Base-by-base conservation (phyloP, 2,113 vertebrate species). In the Euleptes europaea region DNA sequence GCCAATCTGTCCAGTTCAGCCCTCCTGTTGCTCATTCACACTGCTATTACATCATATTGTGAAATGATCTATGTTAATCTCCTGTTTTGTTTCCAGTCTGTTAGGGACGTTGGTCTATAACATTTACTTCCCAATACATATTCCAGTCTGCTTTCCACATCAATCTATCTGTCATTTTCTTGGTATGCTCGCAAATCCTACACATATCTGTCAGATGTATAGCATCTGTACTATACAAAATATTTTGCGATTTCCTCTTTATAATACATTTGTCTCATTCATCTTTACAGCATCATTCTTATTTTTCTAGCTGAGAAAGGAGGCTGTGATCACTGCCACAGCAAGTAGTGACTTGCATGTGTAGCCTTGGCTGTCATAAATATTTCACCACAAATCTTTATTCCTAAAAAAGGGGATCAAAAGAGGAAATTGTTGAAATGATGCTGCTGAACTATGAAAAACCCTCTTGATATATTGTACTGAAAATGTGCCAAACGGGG, bases 21-120 rank as follows among this genome's bases (percentile, higher is more conserved):
- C 77, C 35, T 69, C 63, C 44, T 70, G 73, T 79, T 89, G 51
- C 15, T 4, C 76, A 86, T 85, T 85, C 79, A 79, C 40, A 35
- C 63, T 49, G 72, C 2, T 86, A 44, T 70, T 86, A 5, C 2
- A 63, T 7, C 66, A 14, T 88, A 82, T 85, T 85, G 23, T 78
- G 70, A 87, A 89, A 83, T 82, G 1, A 17, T 73, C 65, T 65
- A 47, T 71, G 67, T 51, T 23, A 63, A 77, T 70, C 21, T 23
- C 67, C 47, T 57, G 65, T 66, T 81, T 70, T 69, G 66, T 81
- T 75, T 54, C 86, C 23, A 47, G 49, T 70, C 78, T 83, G 80
- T 63, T 40, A 81, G 83, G 47, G 40, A 57, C 83, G 83, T 26
- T 54, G 26, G 67, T 26, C 33, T 74, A 47, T 31, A n/a, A 42